Conservation (phyloP, 2,113 vertebrate genomes). For the Australoheros scitulus region DNA sequence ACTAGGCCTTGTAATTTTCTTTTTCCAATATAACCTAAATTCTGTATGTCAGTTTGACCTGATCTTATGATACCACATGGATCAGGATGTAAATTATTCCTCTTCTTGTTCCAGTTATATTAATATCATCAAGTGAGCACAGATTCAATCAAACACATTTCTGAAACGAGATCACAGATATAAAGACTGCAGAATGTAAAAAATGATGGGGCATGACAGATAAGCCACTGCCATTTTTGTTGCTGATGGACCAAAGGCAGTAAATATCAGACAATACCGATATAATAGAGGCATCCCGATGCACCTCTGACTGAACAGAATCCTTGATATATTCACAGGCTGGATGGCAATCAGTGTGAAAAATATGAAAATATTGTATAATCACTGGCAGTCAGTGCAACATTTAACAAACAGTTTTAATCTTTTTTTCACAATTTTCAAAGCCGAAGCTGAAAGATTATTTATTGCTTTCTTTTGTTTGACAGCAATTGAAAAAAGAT, state of each 20-base stretch:
- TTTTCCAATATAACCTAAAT: not conserved
- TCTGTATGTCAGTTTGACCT: too few species aligned
- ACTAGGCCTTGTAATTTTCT: too few species aligned
- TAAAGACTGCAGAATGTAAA: not conserved
- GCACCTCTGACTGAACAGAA: not conserved
- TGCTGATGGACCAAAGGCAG: fast-evolving
- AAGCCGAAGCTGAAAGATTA: not conserved
- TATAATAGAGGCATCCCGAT: not conserved
- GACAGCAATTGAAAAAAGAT: not conserved
- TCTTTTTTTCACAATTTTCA: not conserved
- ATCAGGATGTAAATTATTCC: too few species aligned
- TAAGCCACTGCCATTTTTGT: not conserved
- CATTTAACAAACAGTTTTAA: not conserved
- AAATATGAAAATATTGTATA: constrained; percentile 13
- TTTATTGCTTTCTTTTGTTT: not conserved
- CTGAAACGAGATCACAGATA: not conserved
- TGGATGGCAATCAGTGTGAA: constrained; percentile 12
- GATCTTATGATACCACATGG: too few species aligned
- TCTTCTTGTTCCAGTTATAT: not conserved
- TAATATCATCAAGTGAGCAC: not conserved
- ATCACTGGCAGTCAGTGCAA: not conserved
- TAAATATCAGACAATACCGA: not conserved
- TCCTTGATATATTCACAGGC: not conserved
- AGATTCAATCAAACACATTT: too few species aligned
- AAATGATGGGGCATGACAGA: not conserved